phyloP scores from a whole-genome alignment of 2,113 vertebrate genomes.

The Perognathus longimembris region DNA sequence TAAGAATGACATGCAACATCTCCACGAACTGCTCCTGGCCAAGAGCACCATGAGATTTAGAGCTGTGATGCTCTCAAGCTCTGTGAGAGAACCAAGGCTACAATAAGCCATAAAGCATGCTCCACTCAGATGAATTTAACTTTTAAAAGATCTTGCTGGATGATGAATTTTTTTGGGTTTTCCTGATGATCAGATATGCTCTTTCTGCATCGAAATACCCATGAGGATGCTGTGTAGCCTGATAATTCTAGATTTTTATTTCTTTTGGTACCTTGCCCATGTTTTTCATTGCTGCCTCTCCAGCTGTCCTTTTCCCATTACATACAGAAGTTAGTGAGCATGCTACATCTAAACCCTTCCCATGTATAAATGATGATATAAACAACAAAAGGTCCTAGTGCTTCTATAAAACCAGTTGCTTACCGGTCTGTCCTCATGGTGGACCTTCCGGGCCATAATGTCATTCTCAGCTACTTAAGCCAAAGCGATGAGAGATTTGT shows the following conservation, averaged over 20 bases:
- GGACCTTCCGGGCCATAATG: slow-evolving; percentile 83
- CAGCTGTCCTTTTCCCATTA: slow-evolving; percentile 76
- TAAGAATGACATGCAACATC: slow-evolving; percentile 78
- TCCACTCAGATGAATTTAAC: slow-evolving; percentile 85
- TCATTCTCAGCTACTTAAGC: slow-evolving; percentile 81
- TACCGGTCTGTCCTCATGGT: slow-evolving; percentile 78
- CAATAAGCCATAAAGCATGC: slow-evolving; percentile 79
- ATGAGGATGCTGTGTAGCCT: slow-evolving; percentile 80
- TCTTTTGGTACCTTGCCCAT: slow-evolving; percentile 81
- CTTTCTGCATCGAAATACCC: slow-evolving; percentile 84
- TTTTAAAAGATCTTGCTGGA: slow-evolving; percentile 84
- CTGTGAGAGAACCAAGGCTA: slow-evolving; percentile 78
- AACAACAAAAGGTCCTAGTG: slow-evolving; percentile 76
- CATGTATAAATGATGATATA: slow-evolving; percentile 77
- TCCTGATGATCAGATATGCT: slow-evolving; percentile 83
- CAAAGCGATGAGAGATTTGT: slow-evolving; percentile 81
- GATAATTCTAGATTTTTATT: slow-evolving; percentile 73
- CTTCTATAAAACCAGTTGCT: slow-evolving; percentile 78
- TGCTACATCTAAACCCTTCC: slow-evolving; percentile 74
- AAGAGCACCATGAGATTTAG: slow-evolving; percentile 82
- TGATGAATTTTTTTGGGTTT: slow-evolving; percentile 83
- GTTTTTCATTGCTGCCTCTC: slow-evolving; percentile 79
- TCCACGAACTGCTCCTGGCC: slow-evolving; percentile 82
- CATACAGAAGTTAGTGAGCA: slow-evolving; percentile 57
- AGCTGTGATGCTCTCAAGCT: slow-evolving; percentile 68